Percentiles rank a stretch among this genome's conserved stretches.
Conservation (phyloP, 2,888 invertebrate genomes). For the Cheilosia vulpina region DNA sequence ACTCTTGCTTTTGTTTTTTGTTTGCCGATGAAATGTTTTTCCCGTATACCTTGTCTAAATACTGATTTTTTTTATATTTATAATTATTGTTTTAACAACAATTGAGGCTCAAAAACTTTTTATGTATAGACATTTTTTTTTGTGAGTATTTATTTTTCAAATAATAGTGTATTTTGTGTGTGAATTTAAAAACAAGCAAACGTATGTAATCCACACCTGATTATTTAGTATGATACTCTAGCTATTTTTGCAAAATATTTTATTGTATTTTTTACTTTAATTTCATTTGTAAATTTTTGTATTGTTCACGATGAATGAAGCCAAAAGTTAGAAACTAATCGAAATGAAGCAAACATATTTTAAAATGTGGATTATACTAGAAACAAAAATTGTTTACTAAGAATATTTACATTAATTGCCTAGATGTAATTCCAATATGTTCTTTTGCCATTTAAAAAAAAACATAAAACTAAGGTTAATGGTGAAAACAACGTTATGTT, state of each 20-base stretch:
- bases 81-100: conserved; percentile 33
- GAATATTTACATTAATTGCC: conserved; percentile 9
- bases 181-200: conserved; percentile 39
- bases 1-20: conserved; percentile 16
- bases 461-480: conserved; percentile 12
- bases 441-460: conserved; percentile 20
- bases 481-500: conserved; percentile 29
- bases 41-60: conserved; percentile 17
- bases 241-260: neutral
- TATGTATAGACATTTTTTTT: conserved; percentile 32
- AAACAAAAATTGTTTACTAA: neutral
- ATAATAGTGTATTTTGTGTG: conserved; percentile 39
- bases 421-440: conserved; percentile 31
- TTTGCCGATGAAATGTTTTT: conserved; percentile 37
- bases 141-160: conserved; percentile 37
- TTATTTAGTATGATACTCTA: conserved; percentile 10
- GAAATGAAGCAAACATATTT: conserved; percentile 26
- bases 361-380: neutral
- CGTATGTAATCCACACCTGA: conserved; percentile 1
- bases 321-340: conserved; percentile 45
- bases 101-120: conserved; percentile 65
- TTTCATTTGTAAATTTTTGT: conserved; percentile 3
- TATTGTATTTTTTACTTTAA: neutral
- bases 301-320: conserved; percentile 23
- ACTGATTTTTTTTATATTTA: conserved; percentile 6